These are phyloP conservation scores for Drosophila sulfurigaster DNA, from an alignment of 1,140 invertebrate species.

Conservation along the genomic window DNA sequence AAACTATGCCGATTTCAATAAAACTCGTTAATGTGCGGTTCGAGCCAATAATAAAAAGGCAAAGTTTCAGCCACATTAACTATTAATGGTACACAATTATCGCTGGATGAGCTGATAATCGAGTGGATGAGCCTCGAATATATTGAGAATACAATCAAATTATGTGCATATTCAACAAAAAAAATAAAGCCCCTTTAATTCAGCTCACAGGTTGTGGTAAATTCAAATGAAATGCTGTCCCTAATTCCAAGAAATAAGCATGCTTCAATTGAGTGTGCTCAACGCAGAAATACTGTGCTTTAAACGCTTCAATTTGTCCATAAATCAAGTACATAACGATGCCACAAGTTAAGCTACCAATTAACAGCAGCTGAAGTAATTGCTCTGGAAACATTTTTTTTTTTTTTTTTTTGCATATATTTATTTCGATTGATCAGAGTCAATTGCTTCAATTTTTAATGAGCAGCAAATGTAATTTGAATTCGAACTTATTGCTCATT, in stretches of 20 bases:
- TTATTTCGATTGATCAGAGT: background rate
- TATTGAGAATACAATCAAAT: conserved; percentile 44
- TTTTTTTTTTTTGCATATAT: background rate
- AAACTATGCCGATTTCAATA: conserved; percentile 59
- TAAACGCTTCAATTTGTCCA: background rate
- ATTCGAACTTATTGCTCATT: conserved; percentile 25
- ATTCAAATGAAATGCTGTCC: background rate
- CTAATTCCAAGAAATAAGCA: conserved; percentile 2
- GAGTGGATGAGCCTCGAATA: conserved; percentile 10
- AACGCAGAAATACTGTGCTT: background rate
- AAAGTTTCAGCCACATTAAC: conserved; percentile 66
- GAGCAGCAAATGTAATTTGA: conserved; percentile 11
- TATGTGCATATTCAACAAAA: conserved; percentile 45
- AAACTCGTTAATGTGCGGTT: conserved; percentile 55
- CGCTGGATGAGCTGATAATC: conserved; percentile 43
- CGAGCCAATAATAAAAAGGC: background rate
- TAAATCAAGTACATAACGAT: background rate
- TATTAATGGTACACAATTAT: conserved; percentile 59
- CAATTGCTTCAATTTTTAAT: background rate
- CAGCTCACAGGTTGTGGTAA: background rate
- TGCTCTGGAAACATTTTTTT: background rate
- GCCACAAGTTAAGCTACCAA: background rate
- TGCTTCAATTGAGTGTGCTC: background rate
- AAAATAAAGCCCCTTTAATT: background rate
- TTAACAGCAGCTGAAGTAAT: background rate